These are phyloP conservation scores for Drosophila biarmipes DNA, from an alignment of 1,140 invertebrate genomes.

Conservation along the genomic window DNA sequence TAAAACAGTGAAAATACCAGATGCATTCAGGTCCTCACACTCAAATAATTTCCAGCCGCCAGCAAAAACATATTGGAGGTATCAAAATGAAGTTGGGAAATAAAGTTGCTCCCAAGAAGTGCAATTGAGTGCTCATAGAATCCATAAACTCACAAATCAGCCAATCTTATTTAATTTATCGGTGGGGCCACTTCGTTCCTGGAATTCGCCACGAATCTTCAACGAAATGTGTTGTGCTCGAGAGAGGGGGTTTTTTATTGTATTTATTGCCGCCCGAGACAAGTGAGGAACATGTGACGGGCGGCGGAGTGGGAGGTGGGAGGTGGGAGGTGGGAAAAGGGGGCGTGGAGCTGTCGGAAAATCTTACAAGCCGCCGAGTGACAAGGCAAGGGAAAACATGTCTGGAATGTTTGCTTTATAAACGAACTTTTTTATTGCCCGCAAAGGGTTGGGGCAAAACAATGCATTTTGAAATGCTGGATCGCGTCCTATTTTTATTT, in stretches of 20 bases:
- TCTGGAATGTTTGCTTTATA: conserved; percentile 69
- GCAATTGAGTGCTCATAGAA: conserved; percentile 21
- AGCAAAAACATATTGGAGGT: conserved; percentile 1
- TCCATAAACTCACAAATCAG: conserved; percentile 34
- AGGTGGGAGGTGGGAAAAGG: conserved; percentile 3
- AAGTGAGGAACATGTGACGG: conserved; percentile 13
- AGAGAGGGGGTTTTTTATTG: conserved; percentile 27
- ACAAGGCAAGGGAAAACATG: conserved; percentile 56
- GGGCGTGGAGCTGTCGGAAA: conserved; percentile 29
- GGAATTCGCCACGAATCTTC: conserved; percentile 14
- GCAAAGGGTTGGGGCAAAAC: conserved; percentile 31
- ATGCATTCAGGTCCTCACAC: no score
- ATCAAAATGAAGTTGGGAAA: conserved; percentile 1
- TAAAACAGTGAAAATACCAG: no score
- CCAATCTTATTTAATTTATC: conserved; percentile 30
- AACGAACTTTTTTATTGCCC: conserved; percentile 75
- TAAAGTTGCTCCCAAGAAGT: conserved; percentile 8
- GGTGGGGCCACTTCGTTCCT: conserved; percentile 24
- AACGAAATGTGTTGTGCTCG: conserved; percentile 7
- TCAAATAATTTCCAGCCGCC: neutral
- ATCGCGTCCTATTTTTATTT: neutral
- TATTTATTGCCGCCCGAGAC: conserved; percentile 33
- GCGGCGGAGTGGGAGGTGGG: neutral
- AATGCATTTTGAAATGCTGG: neutral
- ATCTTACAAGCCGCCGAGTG: conserved; percentile 71